A percentile compares a stretch with the other conserved stretches of the same genome.
These are phyloP conservation scores for Apistogramma diplotaenia DNA, from an alignment of 2,113 vertebrate genomes.

Conservation along the genomic window DNA sequence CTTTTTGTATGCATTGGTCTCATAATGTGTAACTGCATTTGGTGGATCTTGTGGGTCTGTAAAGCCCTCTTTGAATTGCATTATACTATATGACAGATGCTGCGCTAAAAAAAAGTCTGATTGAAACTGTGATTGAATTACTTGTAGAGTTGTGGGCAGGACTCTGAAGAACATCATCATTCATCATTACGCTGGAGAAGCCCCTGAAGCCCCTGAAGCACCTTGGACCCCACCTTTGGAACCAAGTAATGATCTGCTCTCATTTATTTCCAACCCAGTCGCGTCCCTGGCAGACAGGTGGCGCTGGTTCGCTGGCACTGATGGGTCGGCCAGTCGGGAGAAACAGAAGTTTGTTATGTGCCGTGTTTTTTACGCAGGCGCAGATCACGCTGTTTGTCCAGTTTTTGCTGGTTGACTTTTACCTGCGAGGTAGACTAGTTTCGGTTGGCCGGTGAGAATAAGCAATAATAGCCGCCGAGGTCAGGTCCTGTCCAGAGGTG, in stretches of 20 bases:
- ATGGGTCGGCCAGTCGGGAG: slow-evolving; percentile 24
- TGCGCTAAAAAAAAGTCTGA: background rate
- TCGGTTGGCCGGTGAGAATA: slow-evolving; percentile 52
- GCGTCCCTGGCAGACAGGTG: slow-evolving; percentile 62
- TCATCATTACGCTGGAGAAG: background rate
- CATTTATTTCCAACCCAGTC: background rate
- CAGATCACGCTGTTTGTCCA: slow-evolving; percentile 78
- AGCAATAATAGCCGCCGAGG: background rate
- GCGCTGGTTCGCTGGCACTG: slow-evolving; percentile 62
- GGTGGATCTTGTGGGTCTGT: background rate
- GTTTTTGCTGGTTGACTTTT: slow-evolving; percentile 80
- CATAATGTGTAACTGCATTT: background rate
- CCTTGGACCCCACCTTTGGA: slow-evolving; percentile 9
- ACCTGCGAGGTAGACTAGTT: slow-evolving; percentile 77
- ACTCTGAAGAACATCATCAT: background rate
- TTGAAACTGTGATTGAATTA: background rate
- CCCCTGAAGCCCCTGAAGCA: background rate
- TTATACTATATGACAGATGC: background rate
- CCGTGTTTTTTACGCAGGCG: slow-evolving; percentile 77
- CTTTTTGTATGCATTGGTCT: background rate
- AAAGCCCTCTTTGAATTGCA: background rate
- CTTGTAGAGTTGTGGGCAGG: background rate
- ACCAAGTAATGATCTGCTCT: background rate
- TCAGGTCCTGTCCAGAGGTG: slow-evolving; percentile 27
- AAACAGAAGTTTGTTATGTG: slow-evolving; percentile 75